phyloP scores from a whole-genome alignment of 2,797 vertebrate genomes.

The Lophius americanus region DNA sequence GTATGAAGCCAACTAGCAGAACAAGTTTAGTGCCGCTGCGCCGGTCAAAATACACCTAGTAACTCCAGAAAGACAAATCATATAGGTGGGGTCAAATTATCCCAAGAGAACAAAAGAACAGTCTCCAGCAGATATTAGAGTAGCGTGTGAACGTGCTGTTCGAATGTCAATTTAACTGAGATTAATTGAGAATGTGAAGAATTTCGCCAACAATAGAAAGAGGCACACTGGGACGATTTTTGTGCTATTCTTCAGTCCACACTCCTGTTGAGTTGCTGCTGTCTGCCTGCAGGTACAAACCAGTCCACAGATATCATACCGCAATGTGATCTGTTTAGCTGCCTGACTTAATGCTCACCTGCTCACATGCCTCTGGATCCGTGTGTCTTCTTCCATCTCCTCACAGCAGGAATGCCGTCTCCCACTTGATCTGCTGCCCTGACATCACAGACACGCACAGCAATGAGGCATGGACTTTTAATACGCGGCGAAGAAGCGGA shows the following conservation, averaged over 20 bases:
- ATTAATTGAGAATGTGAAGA: background rate
- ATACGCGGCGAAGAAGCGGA: slow-evolving; percentile 28
- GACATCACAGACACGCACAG: slow-evolving; percentile 54
- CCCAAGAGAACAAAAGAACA: slow-evolving; percentile 37
- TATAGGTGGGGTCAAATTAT: slow-evolving; percentile 34
- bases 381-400: slow-evolving; percentile 54
- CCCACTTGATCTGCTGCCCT: slow-evolving; percentile 63
- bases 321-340: slow-evolving; percentile 75
- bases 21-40: slow-evolving; percentile 33
- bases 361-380: slow-evolving; percentile 56
- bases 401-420: slow-evolving; percentile 70
- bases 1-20: slow-evolving; percentile 27
- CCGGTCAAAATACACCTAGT: slow-evolving; percentile 34
- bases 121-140: slow-evolving; percentile 19
- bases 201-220: background rate
- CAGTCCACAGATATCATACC: slow-evolving; percentile 76
- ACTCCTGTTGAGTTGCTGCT: slow-evolving; percentile 59
- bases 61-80: slow-evolving; percentile 43
- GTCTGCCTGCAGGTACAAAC: slow-evolving; percentile 76
- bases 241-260: background rate
- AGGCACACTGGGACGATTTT: background rate
- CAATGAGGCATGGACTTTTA: slow-evolving; percentile 44
- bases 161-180: no score
- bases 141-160: slow-evolving; percentile 41
- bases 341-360: slow-evolving; percentile 79